Percentiles rank a stretch among this genome's conserved stretches.
Evolutionary conservation across 2,797 vertebrate genomes (phyloP).

Genomic region (Paedocypris micromegethes): DNA sequence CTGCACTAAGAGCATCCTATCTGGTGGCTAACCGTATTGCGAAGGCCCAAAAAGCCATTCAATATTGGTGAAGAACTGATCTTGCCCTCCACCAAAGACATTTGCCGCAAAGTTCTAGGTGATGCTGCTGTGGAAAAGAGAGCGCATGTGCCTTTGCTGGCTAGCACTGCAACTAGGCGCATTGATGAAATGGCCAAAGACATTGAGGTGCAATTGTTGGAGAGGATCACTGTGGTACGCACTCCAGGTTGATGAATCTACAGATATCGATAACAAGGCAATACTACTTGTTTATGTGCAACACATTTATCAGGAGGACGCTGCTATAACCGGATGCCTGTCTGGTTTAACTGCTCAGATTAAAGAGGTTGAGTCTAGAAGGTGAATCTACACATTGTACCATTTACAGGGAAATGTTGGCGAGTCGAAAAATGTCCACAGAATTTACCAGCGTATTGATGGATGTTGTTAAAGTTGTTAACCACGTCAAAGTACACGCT

Average conservation of each 20-base stretch:
- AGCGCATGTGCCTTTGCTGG: slow-evolving; percentile 22
- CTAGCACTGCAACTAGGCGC: slow-evolving; percentile 25
- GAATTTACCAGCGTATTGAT: no score
- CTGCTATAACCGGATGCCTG: no score
- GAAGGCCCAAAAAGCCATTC: slow-evolving; percentile 38
- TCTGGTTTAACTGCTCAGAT: no score
- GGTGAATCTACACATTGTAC: no score
- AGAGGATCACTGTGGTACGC: slow-evolving; percentile 38
- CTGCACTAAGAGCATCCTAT: slow-evolving; percentile 14
- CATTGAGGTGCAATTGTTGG: slow-evolving; percentile 43
- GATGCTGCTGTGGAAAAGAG: slow-evolving; percentile 3
- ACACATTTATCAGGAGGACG: slow-evolving; percentile 30
- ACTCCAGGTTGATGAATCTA: slow-evolving; percentile 48
- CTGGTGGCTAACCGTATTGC: slow-evolving; percentile 24
- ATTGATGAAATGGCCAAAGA: slow-evolving; percentile 39
- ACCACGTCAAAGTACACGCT: no score
- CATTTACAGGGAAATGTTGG: no score
- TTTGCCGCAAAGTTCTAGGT: slow-evolving; percentile 22
- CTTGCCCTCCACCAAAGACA: slow-evolving; percentile 37
- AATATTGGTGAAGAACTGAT: slow-evolving; percentile 39
- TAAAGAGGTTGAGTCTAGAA: no score
- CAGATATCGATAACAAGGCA: slow-evolving; percentile 17
- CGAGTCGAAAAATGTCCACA: no score
- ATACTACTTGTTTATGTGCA: slow-evolving; percentile 25
- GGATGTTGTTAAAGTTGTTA: no score